Conservation (phyloP, 2,113 vertebrate species). For the Furnarius figulus region DNA sequence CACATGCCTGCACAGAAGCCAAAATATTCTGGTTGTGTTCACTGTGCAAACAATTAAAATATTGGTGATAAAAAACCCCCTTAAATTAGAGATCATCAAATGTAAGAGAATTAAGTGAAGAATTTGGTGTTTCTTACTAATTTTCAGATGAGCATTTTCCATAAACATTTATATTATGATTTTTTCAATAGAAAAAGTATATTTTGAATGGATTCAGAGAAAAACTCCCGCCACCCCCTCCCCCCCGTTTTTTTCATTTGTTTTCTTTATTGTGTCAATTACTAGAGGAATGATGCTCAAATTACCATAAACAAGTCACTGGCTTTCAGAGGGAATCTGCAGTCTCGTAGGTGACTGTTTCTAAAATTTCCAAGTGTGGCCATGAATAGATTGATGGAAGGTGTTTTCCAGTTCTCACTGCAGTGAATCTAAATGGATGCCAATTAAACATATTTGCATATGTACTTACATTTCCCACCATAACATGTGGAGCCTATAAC, state of each 20-base stretch:
- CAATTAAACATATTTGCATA: slow-evolving; percentile 3
- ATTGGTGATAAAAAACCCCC: neutral
- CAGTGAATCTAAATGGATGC: neutral
- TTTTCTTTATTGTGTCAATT: neutral
- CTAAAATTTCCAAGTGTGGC: neutral
- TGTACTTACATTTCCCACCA: neutral
- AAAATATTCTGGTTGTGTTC: neutral
- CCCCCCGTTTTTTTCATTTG: neutral
- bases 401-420: neutral
- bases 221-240: neutral
- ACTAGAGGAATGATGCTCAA: neutral
- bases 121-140: neutral
- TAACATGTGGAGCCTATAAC: neutral
- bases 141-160: neutral
- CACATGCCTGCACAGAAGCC: neutral
- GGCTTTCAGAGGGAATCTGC: neutral
- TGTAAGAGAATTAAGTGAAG: neutral
- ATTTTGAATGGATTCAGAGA: neutral
- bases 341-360: neutral
- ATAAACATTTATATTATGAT: neutral
- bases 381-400: neutral
- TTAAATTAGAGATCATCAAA: neutral
- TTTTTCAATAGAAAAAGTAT: neutral
- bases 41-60: neutral
- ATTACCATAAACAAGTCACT: neutral